phyloP scores from a whole-genome alignment of 2,113 vertebrate species.

The Morone saxatilis region DNA sequence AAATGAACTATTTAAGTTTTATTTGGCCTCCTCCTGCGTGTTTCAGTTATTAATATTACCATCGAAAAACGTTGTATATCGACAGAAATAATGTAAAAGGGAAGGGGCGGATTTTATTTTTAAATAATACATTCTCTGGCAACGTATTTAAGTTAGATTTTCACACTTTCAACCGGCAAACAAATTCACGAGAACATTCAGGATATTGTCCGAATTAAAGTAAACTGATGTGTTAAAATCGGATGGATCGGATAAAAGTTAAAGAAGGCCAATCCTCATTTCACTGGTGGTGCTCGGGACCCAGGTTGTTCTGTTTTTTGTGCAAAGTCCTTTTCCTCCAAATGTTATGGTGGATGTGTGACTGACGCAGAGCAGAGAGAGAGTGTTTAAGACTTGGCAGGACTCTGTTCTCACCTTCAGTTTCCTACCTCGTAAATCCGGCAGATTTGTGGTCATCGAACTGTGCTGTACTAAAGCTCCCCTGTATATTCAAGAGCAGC shows the following conservation, averaged over 20 bases:
- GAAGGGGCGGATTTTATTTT: background rate
- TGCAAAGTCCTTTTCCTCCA: background rate
- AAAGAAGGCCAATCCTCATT: background rate
- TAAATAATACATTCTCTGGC: background rate
- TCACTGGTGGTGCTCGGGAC: background rate
- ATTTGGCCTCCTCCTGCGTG: background rate
- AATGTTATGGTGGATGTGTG: slow-evolving; percentile 13
- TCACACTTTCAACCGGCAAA: background rate
- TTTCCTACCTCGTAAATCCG: slow-evolving; percentile 37
- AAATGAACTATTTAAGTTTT: background rate
- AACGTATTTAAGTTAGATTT: background rate
- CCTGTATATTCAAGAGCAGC: background rate
- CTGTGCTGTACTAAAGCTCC: background rate
- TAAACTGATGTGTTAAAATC: background rate
- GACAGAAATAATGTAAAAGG: background rate
- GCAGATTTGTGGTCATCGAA: background rate
- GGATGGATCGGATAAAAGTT: background rate
- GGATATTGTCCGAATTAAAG: background rate
- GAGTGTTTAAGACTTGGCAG: slow-evolving; percentile 35
- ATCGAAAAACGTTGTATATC: background rate
- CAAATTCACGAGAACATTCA: background rate
- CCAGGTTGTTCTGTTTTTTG: background rate
- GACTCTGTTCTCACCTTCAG: slow-evolving; percentile 39
- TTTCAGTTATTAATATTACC: background rate
- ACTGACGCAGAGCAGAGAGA: slow-evolving; percentile 33